phyloP scores from a whole-genome alignment of 2,113 vertebrate species.

The Fregata magnificens region DNA sequence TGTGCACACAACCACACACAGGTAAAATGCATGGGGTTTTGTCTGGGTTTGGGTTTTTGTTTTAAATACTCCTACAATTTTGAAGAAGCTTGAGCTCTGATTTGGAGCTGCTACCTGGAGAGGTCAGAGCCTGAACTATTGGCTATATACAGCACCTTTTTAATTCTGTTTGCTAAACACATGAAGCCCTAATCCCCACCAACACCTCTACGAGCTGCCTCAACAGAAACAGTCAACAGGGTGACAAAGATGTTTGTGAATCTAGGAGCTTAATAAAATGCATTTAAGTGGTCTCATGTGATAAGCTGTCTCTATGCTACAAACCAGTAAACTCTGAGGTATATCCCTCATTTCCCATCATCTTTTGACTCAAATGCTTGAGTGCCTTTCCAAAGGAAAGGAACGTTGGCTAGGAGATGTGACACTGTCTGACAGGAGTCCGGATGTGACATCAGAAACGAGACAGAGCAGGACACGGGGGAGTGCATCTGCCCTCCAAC shows the following conservation, averaged over 20 bases:
- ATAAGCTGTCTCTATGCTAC: background rate
- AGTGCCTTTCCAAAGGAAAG: background rate
- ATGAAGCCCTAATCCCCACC: background rate
- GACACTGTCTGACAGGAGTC: background rate
- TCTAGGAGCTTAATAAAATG: background rate
- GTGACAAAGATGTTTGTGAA: background rate
- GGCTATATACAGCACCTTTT: background rate
- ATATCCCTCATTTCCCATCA: background rate
- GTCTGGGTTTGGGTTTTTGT: background rate
- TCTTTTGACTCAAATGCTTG: background rate
- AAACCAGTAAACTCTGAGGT: background rate
- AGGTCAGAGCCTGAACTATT: background rate
- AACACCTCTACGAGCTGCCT: background rate
- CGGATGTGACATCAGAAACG: background rate
- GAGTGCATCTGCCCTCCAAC: background rate
- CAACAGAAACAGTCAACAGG: background rate
- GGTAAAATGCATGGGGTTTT: accelerated
- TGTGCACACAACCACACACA: background rate
- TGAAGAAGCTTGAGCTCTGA: background rate
- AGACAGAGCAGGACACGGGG: background rate
- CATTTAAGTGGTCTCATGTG: background rate
- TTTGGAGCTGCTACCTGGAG: background rate
- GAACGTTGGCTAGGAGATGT: background rate
- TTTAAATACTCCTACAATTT: background rate
- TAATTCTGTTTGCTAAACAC: background rate